These are phyloP conservation scores for Mormyrops boulengeri DNA, from an alignment of 2,797 vertebrate species.

Conservation along the genomic window DNA sequence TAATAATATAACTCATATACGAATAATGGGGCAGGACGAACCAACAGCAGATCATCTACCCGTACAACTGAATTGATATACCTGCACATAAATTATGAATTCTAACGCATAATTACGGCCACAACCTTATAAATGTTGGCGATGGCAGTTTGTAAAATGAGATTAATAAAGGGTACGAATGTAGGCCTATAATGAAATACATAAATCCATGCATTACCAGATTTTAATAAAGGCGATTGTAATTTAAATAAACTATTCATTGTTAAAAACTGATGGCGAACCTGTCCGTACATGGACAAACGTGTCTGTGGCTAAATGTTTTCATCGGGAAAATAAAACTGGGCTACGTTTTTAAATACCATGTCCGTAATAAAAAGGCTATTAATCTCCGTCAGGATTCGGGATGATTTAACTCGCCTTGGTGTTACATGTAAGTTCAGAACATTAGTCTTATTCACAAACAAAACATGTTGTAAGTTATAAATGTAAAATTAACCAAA, in stretches of 20 bases:
- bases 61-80: background rate
- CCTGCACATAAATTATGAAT: background rate
- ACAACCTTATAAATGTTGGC: background rate
- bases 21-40: background rate
- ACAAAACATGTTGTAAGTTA: background rate
- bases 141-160: background rate
- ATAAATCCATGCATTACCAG: background rate
- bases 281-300: background rate
- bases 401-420: background rate
- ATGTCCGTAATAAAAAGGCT: background rate
- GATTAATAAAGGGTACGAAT: background rate
- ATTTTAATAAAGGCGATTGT: background rate
- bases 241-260: background rate
- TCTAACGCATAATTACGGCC: background rate
- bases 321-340: background rate
- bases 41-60: background rate
- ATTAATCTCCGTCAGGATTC: background rate
- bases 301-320: background rate
- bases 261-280: background rate
- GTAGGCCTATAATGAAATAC: background rate
- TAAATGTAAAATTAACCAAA: background rate
- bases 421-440: background rate
- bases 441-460: background rate
- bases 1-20: background rate
- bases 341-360: background rate